Base-by-base conservation (phyloP, 2,113 vertebrate species). In the Kryptolebias marmoratus region DNA sequence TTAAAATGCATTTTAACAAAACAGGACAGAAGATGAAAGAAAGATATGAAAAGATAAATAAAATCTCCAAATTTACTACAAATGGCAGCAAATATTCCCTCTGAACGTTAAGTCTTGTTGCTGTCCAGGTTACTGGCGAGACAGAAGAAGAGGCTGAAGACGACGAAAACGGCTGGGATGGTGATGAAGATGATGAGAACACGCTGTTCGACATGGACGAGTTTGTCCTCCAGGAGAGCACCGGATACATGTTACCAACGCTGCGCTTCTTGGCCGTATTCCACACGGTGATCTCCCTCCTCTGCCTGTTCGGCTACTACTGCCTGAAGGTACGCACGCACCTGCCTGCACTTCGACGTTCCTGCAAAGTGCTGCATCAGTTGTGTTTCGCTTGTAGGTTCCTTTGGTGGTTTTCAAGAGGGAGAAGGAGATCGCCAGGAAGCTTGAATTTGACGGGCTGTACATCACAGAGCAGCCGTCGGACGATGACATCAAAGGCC, bases 381-480 rank as follows among this genome's bases (percentile, higher is more conserved):
- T n/a, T 10, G 39, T 69, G 36, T 36, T 32, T 30, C 72, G 8
- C 50, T 58, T 48, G 22, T 53, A 97, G 98, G 97, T 98, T 44
- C 98, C 98, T 79, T 80, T 99, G 73, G 98, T 98, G 79, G 96
- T 99, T 60, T 99, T 99, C 89, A 99, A 99, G 83, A 93, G 97
- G 65, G 98, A 99, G 92, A 99, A 99, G 78, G 98, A 98, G 80
- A 96, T 99, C 8, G 98, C 98, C 77, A 94, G 98, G 87, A 97
- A 96, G 89, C 93, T 99, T 68, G 98, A 99, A 79, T 99, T 99
- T 75, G 98, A 98, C 31, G 98, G 98, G 16, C 89, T 99, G 0
- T 99, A 98, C 84, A 98, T 99, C 84, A 99, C 98, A 0, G 98
- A 98, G 73, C 98, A 98, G 80, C 98, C 98, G 1, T 96, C 96